Evolutionary conservation across 2,113 vertebrate genomes (phyloP).

Genomic region (Falco punctatus): DNA sequence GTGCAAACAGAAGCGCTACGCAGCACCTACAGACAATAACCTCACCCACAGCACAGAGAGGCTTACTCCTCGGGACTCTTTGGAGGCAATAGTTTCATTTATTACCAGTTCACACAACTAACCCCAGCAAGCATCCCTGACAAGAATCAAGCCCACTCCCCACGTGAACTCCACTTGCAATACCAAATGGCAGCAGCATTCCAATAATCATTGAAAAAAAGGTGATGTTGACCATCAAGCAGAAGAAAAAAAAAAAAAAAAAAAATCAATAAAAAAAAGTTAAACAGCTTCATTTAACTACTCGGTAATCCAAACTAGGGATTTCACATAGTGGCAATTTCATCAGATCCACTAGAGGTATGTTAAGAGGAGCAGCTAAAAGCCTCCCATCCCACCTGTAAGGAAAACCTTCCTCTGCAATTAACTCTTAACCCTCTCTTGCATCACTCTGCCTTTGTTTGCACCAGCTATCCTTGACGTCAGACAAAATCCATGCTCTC

Average conservation of each 20-base stretch:
- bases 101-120: background rate
- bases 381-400: background rate
- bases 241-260: background rate
- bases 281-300: background rate
- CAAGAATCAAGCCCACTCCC: background rate
- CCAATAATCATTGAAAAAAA: background rate
- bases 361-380: background rate
- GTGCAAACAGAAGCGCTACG: background rate
- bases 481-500: background rate
- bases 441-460: background rate
- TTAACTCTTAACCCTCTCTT: background rate
- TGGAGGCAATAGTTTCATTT: background rate
- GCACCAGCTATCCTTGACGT: background rate
- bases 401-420: background rate
- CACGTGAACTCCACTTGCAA: background rate
- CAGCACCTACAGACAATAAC: background rate
- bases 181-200: background rate
- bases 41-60: background rate
- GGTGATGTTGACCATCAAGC: background rate
- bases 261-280: background rate
- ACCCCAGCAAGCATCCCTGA: background rate
- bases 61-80: background rate
- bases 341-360: background rate
- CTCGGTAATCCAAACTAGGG: background rate
- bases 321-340: background rate